These are phyloP conservation scores for Zaprionus ghesquierei DNA, from an alignment of 1,140 invertebrate genomes.

Conservation along the genomic window DNA sequence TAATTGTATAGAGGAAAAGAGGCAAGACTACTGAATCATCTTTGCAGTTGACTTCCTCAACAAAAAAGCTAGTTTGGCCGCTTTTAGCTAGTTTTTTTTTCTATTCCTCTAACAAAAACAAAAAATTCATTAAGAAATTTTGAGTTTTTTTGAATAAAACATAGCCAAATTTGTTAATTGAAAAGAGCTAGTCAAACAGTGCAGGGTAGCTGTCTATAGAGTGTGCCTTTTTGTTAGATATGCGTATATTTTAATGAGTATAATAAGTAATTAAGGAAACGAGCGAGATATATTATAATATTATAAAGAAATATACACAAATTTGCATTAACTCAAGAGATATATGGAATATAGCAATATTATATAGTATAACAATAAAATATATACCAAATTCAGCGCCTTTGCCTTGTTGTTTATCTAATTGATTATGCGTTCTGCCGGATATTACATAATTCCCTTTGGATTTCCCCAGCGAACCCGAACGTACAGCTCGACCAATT, in stretches of 20 bases:
- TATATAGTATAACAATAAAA: background rate
- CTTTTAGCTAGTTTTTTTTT: no score
- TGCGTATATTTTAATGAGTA: background rate
- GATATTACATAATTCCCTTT: conserved; percentile 27
- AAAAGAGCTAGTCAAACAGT: background rate
- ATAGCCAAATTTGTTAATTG: background rate
- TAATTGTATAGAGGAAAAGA: background rate
- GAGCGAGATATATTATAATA: background rate
- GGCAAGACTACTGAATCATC: background rate
- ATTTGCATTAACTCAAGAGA: no score
- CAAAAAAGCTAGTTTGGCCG: background rate
- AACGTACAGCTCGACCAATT: no score
- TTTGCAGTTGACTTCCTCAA: background rate
- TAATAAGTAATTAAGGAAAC: background rate
- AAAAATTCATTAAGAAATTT: background rate
- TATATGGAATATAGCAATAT: no score
- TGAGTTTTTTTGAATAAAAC: background rate
- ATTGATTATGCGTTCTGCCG: conserved; percentile 1
- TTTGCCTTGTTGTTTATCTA: background rate
- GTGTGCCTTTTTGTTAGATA: background rate
- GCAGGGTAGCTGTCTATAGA: background rate
- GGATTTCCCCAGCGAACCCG: background rate
- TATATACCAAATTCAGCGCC: background rate
- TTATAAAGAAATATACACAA: background rate
- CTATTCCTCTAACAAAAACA: background rate